These are phyloP conservation scores for Suncus etruscus DNA, from an alignment of 2,113 vertebrate genomes.

Conservation along the genomic window DNA sequence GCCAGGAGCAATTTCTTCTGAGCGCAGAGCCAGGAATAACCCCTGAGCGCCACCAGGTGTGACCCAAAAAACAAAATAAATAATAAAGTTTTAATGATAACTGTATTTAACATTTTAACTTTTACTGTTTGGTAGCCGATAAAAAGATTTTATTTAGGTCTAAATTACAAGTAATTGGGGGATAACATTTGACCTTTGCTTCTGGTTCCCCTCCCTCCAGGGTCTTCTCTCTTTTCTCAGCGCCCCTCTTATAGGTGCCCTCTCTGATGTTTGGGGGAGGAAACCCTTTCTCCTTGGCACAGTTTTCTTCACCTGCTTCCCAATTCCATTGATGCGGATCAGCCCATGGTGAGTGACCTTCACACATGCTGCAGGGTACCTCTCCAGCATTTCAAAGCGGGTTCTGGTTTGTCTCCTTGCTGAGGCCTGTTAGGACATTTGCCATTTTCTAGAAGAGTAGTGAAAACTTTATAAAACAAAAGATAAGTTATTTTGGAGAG, in stretches of 20 bases:
- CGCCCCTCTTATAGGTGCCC: slow-evolving; percentile 95
- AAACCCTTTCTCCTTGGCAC: slow-evolving; percentile 98
- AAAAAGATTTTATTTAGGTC: slow-evolving; percentile 54
- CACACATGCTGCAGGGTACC: too few species aligned
- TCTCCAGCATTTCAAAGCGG: background rate
- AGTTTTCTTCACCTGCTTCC: slow-evolving; percentile 98
- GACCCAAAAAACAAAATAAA: background rate
- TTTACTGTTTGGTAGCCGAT: slow-evolving; percentile 17
- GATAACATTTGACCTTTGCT: background rate
- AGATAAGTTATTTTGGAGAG: slow-evolving; percentile 18
- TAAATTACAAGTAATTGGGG: background rate
- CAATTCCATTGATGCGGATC: slow-evolving; percentile 98
- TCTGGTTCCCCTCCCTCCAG: slow-evolving; percentile 81
- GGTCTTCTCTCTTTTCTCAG: slow-evolving; percentile 97
- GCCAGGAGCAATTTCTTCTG: too few species aligned
- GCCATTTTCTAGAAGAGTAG: background rate
- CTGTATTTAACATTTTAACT: slow-evolving; percentile 28
- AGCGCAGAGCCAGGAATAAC: too few species aligned
- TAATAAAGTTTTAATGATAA: background rate
- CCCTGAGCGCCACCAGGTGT: too few species aligned
- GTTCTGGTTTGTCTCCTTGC: background rate
- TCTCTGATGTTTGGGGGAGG: slow-evolving; percentile 98
- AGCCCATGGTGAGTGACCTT: slow-evolving; percentile 93
- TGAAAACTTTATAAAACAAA: slow-evolving; percentile 15
- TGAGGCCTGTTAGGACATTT: background rate